Conservation (phyloP, 1,140 invertebrate genomes). For the Chironomus tepperi region DNA sequence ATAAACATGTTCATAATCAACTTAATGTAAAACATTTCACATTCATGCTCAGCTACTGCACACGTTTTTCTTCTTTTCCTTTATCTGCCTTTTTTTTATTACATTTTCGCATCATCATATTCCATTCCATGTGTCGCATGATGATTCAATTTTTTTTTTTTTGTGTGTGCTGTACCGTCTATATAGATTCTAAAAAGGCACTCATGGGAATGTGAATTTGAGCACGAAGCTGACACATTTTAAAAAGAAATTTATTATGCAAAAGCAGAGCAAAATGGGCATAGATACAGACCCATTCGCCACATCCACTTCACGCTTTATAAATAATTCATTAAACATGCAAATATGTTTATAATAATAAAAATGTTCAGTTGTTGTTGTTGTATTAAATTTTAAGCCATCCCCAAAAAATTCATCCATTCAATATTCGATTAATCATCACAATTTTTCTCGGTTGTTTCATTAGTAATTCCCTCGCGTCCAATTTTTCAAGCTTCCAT, state of each 20-base stretch:
- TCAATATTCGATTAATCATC: not conserved
- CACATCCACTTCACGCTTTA: no score
- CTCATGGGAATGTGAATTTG: not conserved
- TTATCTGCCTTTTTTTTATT: no score
- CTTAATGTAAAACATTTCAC: no score
- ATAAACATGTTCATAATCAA: no score
- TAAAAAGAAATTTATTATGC: not conserved
- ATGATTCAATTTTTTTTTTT: not conserved
- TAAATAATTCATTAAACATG: not conserved
- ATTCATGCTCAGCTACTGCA: no score
- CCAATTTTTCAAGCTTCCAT: slow-evolving; percentile 7
- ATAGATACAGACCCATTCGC: no score
- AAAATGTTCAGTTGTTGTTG: not conserved
- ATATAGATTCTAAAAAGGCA: not conserved
- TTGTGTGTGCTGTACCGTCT: no score
- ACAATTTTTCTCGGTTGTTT: slow-evolving; percentile 14
- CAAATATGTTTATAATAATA: not conserved
- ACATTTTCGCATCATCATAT: not conserved
- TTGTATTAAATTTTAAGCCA: not conserved
- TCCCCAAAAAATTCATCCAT: not conserved
- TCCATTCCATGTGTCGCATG: not conserved
- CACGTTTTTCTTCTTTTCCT: no score
- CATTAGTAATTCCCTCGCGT: not conserved
- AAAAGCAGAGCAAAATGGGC: no score
- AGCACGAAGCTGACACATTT: not conserved